Evolutionary conservation across 2,797 vertebrate species (phyloP), one percentile per base, ranked within the genome.

Genomic region (Xiphorhynchus erythropygius): DNA sequence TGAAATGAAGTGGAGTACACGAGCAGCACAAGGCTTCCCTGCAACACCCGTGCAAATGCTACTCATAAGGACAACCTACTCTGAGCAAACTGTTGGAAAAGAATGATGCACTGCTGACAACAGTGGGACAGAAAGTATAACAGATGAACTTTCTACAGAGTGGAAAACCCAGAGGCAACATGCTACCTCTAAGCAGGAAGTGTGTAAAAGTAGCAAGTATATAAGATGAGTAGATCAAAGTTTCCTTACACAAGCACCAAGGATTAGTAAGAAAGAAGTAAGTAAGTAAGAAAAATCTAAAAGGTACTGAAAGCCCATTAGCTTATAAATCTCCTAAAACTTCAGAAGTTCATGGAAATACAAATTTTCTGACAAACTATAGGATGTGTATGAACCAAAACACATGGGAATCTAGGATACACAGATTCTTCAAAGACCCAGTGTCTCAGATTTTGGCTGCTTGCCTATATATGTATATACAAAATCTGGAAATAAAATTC

Each of bases 21-120:
- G 1, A 60, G 44, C 16, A 50, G 44, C 14, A 28, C 1, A 19
- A 65, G 22, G 18, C 44, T 81, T 53, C 18, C 35, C 53, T 14
- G 4, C 41, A 68, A 71, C 27, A 35, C 30, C 41, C 0, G 0
- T 11, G 28, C 3, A n/a, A 41, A 41, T 11, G 75, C 41, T 33
- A 25, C 30, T 79, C 2, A 1, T 42, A 27, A 56, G 4, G 18
- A 0, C 37, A 64, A 71, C 30, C 27, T 46, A 37, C 30, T 83
- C 50, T 24, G 25, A 62, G 35, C 21, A 28, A 35, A n/a, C 14
- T 53, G 47, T 5, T 0, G 3, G 35, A 52, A 42, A 63, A 1
- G 4, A 65, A 56, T 4, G 37, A 56, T 30, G 19, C 28, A 83
- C 14, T 44, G 67, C n/a, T 77, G 35, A 28, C 17, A 77, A 12